Percentiles rank a stretch among this genome's conserved stretches.
Evolutionary conservation across 2,113 vertebrate genomes (phyloP).

Genomic region (Pelobates fuscus): DNA sequence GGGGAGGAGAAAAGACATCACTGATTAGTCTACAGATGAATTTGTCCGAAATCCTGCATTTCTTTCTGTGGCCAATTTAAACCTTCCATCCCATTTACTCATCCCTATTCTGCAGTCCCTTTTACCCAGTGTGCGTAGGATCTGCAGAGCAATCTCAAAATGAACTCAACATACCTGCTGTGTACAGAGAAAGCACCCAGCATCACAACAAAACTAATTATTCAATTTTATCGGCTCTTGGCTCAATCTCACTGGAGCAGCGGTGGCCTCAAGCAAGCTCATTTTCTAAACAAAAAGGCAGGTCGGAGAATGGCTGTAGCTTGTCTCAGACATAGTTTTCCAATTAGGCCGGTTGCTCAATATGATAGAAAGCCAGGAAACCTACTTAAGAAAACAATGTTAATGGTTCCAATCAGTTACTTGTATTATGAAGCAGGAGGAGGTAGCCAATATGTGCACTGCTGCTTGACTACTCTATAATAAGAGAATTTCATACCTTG

Average conservation of each 20-base stretch:
- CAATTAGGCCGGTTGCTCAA: neutral
- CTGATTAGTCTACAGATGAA: neutral
- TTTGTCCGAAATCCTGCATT: neutral
- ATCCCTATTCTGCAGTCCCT: neutral
- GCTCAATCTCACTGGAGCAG: neutral
- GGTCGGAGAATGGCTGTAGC: neutral
- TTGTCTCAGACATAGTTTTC: neutral
- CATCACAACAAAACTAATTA: conserved; percentile 27
- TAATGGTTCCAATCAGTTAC: conserved; percentile 16
- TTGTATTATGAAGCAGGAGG: neutral
- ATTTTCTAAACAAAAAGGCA: neutral
- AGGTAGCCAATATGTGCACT: neutral
- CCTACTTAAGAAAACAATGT: conserved; percentile 11
- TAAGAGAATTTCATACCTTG: no score
- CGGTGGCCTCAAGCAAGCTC: neutral
- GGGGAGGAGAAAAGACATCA: no score
- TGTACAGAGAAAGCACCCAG: neutral
- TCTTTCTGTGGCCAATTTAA: conserved; percentile 28
- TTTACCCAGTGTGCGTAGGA: neutral
- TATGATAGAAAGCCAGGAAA: neutral
- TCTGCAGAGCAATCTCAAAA: conserved; percentile 4
- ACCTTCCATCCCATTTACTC: conserved; percentile 3
- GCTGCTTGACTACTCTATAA: conserved; percentile 51
- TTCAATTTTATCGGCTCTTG: conserved; percentile 18
- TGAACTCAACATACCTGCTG: neutral